Percentiles rank a stretch among this genome's conserved stretches.
phyloP scores from a whole-genome alignment of 2,113 vertebrate genomes.

The Ramphastos sulfuratus region DNA sequence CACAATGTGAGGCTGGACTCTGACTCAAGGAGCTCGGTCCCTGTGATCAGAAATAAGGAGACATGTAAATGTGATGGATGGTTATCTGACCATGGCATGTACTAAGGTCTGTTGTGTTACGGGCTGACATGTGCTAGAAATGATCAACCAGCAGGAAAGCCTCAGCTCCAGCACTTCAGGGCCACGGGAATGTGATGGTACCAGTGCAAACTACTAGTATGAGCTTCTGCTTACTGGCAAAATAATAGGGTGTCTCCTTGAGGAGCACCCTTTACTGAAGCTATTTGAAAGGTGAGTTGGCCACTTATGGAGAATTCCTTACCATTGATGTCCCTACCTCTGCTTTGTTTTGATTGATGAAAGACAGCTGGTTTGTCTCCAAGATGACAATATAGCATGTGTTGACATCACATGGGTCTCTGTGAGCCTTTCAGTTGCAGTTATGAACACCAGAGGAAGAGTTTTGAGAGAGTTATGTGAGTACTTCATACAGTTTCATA shows the following conservation, averaged over 20 bases:
- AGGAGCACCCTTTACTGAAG: not conserved
- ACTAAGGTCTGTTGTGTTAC: not conserved
- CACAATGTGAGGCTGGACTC: not conserved
- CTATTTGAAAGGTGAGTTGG: not conserved
- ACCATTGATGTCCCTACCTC: accelerated
- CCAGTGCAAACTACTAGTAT: not conserved
- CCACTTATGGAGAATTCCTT: not conserved
- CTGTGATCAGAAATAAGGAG: not conserved
- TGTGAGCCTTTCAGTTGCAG: not conserved
- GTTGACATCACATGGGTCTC: not conserved
- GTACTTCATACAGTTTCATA: not conserved
- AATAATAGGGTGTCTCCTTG: not conserved
- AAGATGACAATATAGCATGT: not conserved
- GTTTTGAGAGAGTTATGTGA: not conserved
- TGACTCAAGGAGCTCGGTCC: not conserved
- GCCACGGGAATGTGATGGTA: not conserved
- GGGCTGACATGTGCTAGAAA: not conserved
- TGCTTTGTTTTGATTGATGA: not conserved
- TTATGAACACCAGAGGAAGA: not conserved
- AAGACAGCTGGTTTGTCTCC: not conserved
- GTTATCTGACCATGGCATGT: not conserved
- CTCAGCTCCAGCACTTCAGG: not conserved
- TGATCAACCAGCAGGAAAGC: not conserved
- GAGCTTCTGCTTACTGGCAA: not conserved
- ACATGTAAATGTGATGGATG: not conserved